These are phyloP conservation scores for Lasioglossum villosulum DNA, from an alignment of 2,888 invertebrate genomes.

Conservation along the genomic window DNA sequence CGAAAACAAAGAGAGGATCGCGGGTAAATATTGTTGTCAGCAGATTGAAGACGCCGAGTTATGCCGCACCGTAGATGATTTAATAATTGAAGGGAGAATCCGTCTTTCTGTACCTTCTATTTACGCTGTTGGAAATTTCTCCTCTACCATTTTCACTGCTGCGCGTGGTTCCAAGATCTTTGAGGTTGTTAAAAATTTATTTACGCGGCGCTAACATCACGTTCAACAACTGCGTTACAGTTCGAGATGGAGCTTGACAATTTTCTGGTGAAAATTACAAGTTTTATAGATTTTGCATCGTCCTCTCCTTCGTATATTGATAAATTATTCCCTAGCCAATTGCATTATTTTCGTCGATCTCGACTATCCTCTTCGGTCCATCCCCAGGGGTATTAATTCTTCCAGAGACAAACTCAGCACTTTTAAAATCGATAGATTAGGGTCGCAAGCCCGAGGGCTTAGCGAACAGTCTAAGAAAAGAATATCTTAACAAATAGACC, in stretches of 20 bases:
- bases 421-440: slow-evolving; percentile 2
- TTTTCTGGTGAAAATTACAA: background rate
- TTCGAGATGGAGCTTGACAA: background rate
- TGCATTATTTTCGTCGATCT: background rate
- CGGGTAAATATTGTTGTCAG: slow-evolving; percentile 61
- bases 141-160: background rate
- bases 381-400: background rate
- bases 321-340: background rate
- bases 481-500: background rate
- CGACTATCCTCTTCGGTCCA: background rate
- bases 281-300: background rate
- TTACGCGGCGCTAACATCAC: background rate
- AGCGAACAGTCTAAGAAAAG: background rate
- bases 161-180: background rate
- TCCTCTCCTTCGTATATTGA: background rate
- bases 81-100: background rate
- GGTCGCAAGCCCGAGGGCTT: background rate
- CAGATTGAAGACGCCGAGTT: background rate
- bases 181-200: background rate
- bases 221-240: background rate
- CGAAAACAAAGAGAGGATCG: slow-evolving; percentile 57
- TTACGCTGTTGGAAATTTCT: background rate
- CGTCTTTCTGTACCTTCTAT: background rate
- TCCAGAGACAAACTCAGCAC: background rate
- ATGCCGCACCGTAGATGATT: background rate